Base-by-base conservation (phyloP, 2,797 vertebrate genomes). In the Meda fulgida region DNA sequence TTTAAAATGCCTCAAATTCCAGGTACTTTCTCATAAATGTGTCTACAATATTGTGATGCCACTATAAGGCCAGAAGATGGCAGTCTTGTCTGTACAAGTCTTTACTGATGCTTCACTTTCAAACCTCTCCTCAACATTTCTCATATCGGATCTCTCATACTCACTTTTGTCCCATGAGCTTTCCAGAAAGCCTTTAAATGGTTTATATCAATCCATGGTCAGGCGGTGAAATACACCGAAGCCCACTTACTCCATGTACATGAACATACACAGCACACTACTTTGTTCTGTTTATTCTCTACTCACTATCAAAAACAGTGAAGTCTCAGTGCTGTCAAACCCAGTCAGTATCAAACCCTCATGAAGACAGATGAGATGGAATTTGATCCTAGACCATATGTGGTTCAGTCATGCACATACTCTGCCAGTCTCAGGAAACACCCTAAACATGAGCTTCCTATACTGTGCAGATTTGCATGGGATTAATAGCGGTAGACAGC, bases 31-130 rank as follows among this genome's bases (percentile, higher is more conserved):
- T 26, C 55, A 19, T 19, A 29, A 19, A 10, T 43, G 26, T 77
- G 26, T 78, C 53, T 66, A 13, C 21, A 40, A 16, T 19, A n/a
- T 21, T 63, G 84, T 58, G 67, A 8, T 90, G 43, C 79, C 76
- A 26, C 48, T 21, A 3, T 48, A 5, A 36, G 21, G 26, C 92
- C 93, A 93, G 92, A 88, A 48, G 93, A 84, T 89, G 92, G 90
- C 93, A 92, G 87, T 72, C 89, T 92, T 91, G 90, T 36, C 91
- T 89, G 78, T 31, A 29, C 19, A 66, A 85, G 67, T 55, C 65
- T 40, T 55, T 4, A 0, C 40, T 73, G 38, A 23, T 1, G 1
- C 31, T 29, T n/a, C 43, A 40, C 36, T 11, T 84, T 34, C 34
- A 46, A 78, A 70, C 63, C 8, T 19, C 36, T 80, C 66, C 63